Conservation (phyloP, 2,113 vertebrate genomes). For the Perccottus glenii region DNA sequence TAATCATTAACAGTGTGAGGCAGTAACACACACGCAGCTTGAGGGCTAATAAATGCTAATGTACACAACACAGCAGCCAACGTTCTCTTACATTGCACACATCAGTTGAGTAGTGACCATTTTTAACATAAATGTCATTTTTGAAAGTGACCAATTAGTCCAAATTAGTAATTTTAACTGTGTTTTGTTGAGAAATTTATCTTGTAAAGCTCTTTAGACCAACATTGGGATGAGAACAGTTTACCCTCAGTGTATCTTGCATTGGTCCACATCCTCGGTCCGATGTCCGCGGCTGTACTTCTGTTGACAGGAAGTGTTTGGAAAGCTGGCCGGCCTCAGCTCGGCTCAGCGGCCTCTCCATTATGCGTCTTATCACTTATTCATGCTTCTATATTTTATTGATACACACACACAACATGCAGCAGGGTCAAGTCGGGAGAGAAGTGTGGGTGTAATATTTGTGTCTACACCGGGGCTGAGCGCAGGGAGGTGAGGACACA, state of each 20-base stretch:
- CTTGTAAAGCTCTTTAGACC: no score
- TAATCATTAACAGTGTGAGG: no score
- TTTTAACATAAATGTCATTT: no score
- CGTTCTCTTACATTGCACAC: no score
- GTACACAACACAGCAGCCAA: no score
- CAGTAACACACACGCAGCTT: no score
- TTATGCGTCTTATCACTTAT: slow-evolving; percentile 72
- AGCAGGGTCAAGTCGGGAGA: slow-evolving; percentile 50
- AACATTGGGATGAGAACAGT: no score
- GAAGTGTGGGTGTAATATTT: slow-evolving; percentile 36
- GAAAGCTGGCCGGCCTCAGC: slow-evolving; percentile 27
- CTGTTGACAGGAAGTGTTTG: slow-evolving; percentile 54
- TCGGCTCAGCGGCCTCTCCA: slow-evolving; percentile 59
- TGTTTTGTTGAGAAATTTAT: no score
- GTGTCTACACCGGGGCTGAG: slow-evolving; percentile 29
- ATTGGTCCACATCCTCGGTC: slow-evolving; percentile 11
- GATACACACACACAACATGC: slow-evolving; percentile 50
- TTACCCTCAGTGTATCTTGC: background rate
- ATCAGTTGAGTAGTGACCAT: no score
- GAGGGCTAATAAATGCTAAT: no score
- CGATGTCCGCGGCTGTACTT: slow-evolving; percentile 13
- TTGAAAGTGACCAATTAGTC: no score
- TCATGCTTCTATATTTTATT: slow-evolving; percentile 73
- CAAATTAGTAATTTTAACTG: no score
- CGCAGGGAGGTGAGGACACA: slow-evolving; percentile 32